Conservation (phyloP, 2,888 invertebrate species). For the Tipula helvola region DNA sequence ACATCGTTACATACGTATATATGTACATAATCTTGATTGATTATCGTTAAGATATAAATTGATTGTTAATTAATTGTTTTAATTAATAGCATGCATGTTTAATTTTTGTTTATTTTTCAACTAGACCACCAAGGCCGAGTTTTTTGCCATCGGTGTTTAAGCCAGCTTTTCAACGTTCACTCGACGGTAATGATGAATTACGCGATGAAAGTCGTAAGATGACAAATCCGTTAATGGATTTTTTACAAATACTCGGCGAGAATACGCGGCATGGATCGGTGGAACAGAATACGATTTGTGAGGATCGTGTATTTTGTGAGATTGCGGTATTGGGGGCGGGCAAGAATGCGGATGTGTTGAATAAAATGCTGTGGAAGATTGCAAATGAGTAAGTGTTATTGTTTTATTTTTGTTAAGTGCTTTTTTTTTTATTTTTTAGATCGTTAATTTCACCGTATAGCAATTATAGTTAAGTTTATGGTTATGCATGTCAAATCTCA, state of each 20-base stretch:
- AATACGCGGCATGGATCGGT: not conserved
- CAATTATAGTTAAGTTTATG: too few relatives aligned
- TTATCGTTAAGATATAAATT: not conserved
- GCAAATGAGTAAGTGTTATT: slow-evolving; percentile 13
- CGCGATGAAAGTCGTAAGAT: not conserved
- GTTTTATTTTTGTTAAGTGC: too few relatives aligned
- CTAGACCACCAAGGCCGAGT: not conserved
- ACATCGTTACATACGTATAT: not conserved
- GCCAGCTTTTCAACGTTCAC: not conserved
- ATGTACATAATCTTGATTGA: not conserved
- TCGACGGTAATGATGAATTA: not conserved
- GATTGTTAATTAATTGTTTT: not conserved
- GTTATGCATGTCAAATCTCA: too few relatives aligned
- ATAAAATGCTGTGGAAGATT: slow-evolving; percentile 13
- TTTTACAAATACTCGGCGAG: slow-evolving; percentile 9
- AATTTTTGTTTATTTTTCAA: not conserved
- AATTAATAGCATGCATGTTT: not conserved
- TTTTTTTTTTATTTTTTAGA: too few relatives aligned
- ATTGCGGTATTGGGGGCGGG: not conserved
- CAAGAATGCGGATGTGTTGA: not conserved
- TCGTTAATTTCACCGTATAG: too few relatives aligned
- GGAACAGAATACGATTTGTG: slow-evolving; percentile 7
- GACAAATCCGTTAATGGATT: slow-evolving; percentile 12
- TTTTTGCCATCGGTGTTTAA: not conserved
- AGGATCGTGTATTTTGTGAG: slow-evolving; percentile 12